Base-by-base conservation (phyloP, 2,797 vertebrate species). In the Oryzias sinensis region DNA sequence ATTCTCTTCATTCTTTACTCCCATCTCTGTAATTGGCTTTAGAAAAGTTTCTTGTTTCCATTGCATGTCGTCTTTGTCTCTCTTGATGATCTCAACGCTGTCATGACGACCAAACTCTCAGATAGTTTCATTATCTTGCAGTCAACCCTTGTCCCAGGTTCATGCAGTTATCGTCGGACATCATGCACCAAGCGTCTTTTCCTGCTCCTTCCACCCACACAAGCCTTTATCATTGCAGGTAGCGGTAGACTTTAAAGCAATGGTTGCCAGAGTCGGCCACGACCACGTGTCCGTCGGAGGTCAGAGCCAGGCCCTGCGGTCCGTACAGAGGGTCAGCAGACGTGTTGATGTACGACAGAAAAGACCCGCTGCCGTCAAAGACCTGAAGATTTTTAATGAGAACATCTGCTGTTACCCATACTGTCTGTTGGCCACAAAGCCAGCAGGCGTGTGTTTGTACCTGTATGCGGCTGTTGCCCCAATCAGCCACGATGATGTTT, bases 201-300 rank as follows among this genome's bases (percentile, higher is more conserved):
- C 37, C 25, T 2, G 33, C 49, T 16, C 4, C 8, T 8, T 16
- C 44, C 50, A 53, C 49, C 53, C 37, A 0, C 17, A 44, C 41
- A 11, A 29, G 16, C 70, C 40, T 49, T 70, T 49, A 62, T 93
- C 93, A 99, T 87, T 99, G 97, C 37, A 99, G 91, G 80, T 99
- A 99, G 74, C 97, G 94, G 75, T 99, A 99, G 77, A 99, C 96
- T 88, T 99, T 99, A 89, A 98, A 99, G 89, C 97, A 99, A 84
- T 99, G 97, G 88, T 99, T 99, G 45, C 97, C 97, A 56, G 97
- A 99, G 91, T 99, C 97, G 17, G 97, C 97, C 44, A 99, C 97
- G 49, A 99, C 96, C 56, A 99, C 97, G 0, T 99, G 95, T 77
- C 97, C 97, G 0, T 99, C 97, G 1, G 95, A 96, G 65, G 97